Conservation (phyloP, 2,888 invertebrate genomes). For the Leptinotarsa rubiginosa region DNA sequence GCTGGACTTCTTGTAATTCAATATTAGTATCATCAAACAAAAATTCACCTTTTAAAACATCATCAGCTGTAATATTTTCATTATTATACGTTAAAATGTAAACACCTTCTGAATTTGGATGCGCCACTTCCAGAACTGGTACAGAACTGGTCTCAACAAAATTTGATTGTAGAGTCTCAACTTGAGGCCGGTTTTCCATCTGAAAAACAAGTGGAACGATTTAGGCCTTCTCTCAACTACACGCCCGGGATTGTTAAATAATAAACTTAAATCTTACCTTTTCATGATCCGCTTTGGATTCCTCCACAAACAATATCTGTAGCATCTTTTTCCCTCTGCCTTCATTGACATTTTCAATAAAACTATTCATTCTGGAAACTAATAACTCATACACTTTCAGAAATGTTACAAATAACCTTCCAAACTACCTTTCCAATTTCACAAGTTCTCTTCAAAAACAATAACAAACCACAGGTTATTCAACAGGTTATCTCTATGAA, state of each 20-base stretch:
- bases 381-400: too few species aligned
- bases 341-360: not conserved
- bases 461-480: constrained; percentile 3
- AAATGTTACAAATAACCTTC: not conserved
- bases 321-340: not conserved
- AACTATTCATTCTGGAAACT: too few species aligned
- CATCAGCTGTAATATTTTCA: constrained; percentile 17
- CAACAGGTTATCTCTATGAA: not conserved
- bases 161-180: constrained; percentile 16
- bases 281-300: constrained; percentile 16
- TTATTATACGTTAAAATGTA: constrained; percentile 7
- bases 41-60: constrained; percentile 17
- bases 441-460: not conserved
- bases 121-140: not conserved
- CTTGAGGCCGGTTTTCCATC: constrained; percentile 4
- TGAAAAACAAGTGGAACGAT: constrained; percentile 21
- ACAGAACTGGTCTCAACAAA: constrained; percentile 17
- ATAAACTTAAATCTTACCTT: constrained; percentile 17
- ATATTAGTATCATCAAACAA: constrained; percentile 20
- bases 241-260: constrained; percentile 7
- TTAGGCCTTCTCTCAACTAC: not conserved
- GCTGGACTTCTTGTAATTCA: constrained; percentile 23
- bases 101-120: constrained; percentile 16
- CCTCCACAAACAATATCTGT: constrained; percentile 1
- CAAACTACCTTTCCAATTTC: not conserved